A percentile compares a stretch with the other conserved stretches of the same genome.
Evolutionary conservation across 2,113 vertebrate genomes (phyloP).

Genomic region (Camelus bactrianus): DNA sequence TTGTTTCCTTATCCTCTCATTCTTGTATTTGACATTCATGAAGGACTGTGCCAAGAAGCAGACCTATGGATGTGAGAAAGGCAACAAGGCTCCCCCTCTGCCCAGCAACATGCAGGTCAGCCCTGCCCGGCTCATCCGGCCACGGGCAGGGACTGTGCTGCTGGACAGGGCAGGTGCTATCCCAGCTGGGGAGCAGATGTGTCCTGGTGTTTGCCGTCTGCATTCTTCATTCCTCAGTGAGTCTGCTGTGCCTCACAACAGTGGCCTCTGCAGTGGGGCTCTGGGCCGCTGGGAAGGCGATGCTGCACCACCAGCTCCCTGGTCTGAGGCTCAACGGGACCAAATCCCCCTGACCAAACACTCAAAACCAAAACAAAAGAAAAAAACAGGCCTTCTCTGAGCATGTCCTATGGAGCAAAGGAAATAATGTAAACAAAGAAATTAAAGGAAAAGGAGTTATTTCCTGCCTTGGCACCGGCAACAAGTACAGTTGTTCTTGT

Average conservation of each 20-base stretch:
- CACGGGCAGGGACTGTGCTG: neutral
- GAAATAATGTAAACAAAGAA: slow-evolving; percentile 70
- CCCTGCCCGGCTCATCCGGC: too few relatives aligned
- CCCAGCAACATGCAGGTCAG: neutral
- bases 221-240: accelerated
- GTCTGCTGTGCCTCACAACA: neutral
- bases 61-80: neutral
- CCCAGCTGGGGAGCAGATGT: neutral
- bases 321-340: neutral
- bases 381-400: slow-evolving; percentile 32
- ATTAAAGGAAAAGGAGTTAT: slow-evolving; percentile 75
- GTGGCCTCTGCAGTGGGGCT: neutral
- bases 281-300: too few relatives aligned
- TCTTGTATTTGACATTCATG: neutral
- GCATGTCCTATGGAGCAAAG: slow-evolving; percentile 40
- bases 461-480: slow-evolving; percentile 70
- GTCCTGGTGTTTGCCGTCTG: neutral
- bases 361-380: neutral
- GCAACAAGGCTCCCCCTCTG: accelerated
- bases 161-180: neutral
- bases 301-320: neutral
- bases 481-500: slow-evolving; percentile 41
- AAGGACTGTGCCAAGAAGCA: neutral
- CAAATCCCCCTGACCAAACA: neutral
- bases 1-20: neutral